phyloP scores from a whole-genome alignment of 1,140 invertebrate genomes.

The Rhopalosiphum maidis region DNA sequence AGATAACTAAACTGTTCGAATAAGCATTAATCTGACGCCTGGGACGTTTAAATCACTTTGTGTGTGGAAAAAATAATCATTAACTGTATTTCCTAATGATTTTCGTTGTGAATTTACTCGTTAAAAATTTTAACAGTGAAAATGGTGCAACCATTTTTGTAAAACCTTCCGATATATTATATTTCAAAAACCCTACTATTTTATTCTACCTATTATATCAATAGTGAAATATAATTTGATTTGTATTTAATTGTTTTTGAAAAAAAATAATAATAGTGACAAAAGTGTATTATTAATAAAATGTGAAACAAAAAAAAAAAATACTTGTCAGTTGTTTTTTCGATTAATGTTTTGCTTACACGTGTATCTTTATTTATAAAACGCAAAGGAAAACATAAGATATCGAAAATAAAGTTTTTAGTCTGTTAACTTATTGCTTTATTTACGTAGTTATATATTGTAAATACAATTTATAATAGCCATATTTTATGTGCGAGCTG shows the following conservation, averaged over 20 bases:
- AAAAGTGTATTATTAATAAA: neutral
- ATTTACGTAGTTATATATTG: neutral
- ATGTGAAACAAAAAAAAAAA: neutral
- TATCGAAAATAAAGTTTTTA: constrained; percentile 25
- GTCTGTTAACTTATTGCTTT: constrained; percentile 4
- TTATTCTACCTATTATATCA: neutral
- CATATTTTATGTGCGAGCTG: constrained; percentile 9
- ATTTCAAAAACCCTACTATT: too few species aligned
- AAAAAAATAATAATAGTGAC: neutral
- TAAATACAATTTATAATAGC: constrained; percentile 42
- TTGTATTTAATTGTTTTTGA: neutral
- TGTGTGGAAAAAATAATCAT: neutral
- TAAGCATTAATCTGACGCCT: neutral
- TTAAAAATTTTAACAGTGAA: neutral
- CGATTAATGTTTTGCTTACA: neutral
- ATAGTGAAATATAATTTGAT: neutral
- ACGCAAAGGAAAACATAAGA: neutral
- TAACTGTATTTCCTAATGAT: neutral
- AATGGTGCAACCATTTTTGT: neutral
- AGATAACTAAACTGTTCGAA: constrained; percentile 14
- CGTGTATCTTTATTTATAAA: neutral
- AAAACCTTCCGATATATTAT: neutral
- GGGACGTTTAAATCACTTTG: constrained; percentile 26
- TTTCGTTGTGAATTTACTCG: neutral
- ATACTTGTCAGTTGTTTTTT: neutral